Conservation (phyloP, 2,113 vertebrate genomes). For the Rhipidura dahli region DNA sequence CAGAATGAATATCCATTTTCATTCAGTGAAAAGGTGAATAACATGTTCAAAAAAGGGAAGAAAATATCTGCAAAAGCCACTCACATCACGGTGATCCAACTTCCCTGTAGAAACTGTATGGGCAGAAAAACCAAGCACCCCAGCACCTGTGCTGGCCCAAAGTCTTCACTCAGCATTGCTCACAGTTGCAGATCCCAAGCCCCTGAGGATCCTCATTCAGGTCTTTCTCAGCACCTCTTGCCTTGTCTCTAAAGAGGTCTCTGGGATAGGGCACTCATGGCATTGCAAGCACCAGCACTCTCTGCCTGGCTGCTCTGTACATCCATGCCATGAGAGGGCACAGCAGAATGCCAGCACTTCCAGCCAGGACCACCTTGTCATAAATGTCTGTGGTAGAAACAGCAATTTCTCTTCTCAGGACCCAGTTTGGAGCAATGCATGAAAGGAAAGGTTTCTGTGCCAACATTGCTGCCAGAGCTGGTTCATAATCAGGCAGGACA, state of each 20-base stretch:
- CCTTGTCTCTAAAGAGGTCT: background rate
- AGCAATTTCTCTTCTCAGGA: background rate
- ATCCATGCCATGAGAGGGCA: background rate
- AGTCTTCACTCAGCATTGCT: background rate
- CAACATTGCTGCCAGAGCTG: conserved; percentile 44
- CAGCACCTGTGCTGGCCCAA: background rate
- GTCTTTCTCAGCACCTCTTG: background rate
- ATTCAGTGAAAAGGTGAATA: background rate
- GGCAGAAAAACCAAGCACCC: background rate
- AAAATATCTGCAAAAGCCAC: background rate
- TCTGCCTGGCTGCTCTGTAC: background rate
- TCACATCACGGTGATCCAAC: background rate
- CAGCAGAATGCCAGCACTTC: background rate
- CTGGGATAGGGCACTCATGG: background rate
- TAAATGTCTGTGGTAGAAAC: background rate
- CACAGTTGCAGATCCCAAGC: background rate
- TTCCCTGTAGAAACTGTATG: background rate
- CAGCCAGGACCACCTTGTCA: background rate
- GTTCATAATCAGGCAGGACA: conserved; percentile 51
- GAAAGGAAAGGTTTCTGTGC: conserved; percentile 33
- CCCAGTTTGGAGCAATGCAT: background rate
- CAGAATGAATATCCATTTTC: background rate
- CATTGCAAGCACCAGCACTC: background rate
- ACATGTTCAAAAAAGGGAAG: background rate
- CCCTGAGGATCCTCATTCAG: background rate